A percentile compares a stretch with the other conserved stretches of the same genome.
phyloP scores from a whole-genome alignment of 2,797 vertebrate genomes.

The Cottoperca gobio region DNA sequence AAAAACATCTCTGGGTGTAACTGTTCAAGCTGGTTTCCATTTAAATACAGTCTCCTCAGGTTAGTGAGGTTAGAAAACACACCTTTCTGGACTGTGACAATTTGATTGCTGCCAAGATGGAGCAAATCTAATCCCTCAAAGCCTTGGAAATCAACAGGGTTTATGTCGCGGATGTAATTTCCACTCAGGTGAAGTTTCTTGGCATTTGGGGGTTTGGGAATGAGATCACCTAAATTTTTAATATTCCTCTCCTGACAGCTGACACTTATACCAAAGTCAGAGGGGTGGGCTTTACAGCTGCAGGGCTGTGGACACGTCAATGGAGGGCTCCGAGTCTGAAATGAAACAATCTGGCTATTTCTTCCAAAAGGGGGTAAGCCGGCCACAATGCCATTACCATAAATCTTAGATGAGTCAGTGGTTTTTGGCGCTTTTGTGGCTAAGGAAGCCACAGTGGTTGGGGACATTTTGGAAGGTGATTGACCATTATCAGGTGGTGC shows the following conservation, averaged over 20 bases:
- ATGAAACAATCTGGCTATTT: slow-evolving; percentile 93
- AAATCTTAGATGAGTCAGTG: slow-evolving; percentile 95
- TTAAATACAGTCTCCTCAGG: slow-evolving; percentile 94
- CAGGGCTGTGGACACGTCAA: slow-evolving; percentile 92
- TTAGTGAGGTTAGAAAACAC: slow-evolving; percentile 97
- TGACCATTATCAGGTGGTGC: slow-evolving; percentile 88
- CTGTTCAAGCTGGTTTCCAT: slow-evolving; percentile 96
- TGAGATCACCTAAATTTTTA: slow-evolving; percentile 90
- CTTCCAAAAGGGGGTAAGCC: slow-evolving; percentile 90
- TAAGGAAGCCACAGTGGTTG: slow-evolving; percentile 87
- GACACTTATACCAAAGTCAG: slow-evolving; percentile 96
- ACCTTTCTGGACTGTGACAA: slow-evolving; percentile 89
- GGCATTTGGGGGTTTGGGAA: slow-evolving; percentile 92
- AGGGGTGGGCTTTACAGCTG: slow-evolving; percentile 95
- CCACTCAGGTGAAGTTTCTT: slow-evolving; percentile 97
- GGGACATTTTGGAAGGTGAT: slow-evolving; percentile 87
- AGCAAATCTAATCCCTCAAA: slow-evolving; percentile 97
- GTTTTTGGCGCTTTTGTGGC: slow-evolving; percentile 93
- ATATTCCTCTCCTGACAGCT: slow-evolving; percentile 97
- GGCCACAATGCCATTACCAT: slow-evolving; percentile 95
- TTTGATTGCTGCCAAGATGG: slow-evolving; percentile 97
- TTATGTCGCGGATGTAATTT: slow-evolving; percentile 94
- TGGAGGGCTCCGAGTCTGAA: slow-evolving; percentile 94
- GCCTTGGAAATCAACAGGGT: slow-evolving; percentile 89
- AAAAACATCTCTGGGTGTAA: slow-evolving; percentile 96